phyloP scores from a whole-genome alignment of 2,113 vertebrate genomes.

The Eleginops maclovinus region DNA sequence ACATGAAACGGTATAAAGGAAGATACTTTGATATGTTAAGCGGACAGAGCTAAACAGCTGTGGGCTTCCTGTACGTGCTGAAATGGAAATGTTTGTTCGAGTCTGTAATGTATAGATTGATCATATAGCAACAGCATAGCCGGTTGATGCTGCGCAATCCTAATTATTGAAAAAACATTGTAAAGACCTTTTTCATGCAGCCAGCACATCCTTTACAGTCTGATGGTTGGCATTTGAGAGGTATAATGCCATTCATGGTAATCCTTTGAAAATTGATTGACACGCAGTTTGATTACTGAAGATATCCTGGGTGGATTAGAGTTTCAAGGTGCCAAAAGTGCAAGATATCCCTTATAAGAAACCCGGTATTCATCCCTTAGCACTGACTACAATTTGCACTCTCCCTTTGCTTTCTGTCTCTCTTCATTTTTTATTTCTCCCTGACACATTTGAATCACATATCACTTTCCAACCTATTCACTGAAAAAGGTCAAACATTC shows the following conservation, averaged over 20 bases:
- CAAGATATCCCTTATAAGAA: slow-evolving; percentile 53
- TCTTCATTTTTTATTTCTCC: slow-evolving; percentile 31
- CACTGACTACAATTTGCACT: slow-evolving; percentile 61
- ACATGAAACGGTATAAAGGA: slow-evolving; percentile 40
- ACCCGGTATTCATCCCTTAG: slow-evolving; percentile 43
- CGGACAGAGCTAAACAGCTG: slow-evolving; percentile 8
- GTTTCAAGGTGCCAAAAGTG: slow-evolving; percentile 60
- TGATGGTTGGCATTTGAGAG: slow-evolving; percentile 66
- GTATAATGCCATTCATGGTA: slow-evolving; percentile 65
- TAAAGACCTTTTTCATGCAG: slow-evolving; percentile 39
- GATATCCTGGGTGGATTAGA: slow-evolving; percentile 68
- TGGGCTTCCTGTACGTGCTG: slow-evolving; percentile 10
- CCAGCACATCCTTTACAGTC: slow-evolving; percentile 47
- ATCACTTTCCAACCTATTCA: slow-evolving; percentile 76
- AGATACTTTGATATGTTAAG: slow-evolving; percentile 39
- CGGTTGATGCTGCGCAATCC: slow-evolving; percentile 15
- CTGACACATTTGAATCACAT: slow-evolving; percentile 76
- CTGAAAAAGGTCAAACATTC: slow-evolving; percentile 82
- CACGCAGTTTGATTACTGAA: slow-evolving; percentile 75
- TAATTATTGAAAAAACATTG: slow-evolving; percentile 32
- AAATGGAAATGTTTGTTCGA: slow-evolving; percentile 39
- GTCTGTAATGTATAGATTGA: slow-evolving; percentile 32
- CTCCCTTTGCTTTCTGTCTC: slow-evolving; percentile 39
- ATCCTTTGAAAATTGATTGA: slow-evolving; percentile 79
- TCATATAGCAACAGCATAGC: slow-evolving; percentile 34